These are phyloP conservation scores for Cantharis flavilabris DNA, from an alignment of 2,888 invertebrate genomes.

Conservation along the genomic window DNA sequence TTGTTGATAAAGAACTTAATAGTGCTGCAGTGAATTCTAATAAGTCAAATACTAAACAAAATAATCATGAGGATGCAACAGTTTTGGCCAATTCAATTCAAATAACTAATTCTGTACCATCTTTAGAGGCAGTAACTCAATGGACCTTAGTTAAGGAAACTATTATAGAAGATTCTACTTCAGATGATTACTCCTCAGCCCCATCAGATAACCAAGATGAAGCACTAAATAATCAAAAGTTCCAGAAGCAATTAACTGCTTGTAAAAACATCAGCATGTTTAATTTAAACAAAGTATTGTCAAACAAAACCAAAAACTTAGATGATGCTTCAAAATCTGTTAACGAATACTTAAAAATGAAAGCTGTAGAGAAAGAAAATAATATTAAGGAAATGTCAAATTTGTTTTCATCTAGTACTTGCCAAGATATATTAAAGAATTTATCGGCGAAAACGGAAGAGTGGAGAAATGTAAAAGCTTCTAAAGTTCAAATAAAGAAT, in stretches of 20 bases:
- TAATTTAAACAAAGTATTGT: neutral
- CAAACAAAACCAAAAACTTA: neutral
- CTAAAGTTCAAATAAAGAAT: no score
- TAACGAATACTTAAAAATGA: neutral
- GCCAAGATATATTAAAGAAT: neutral
- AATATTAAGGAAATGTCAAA: neutral
- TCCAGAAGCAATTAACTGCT: neutral
- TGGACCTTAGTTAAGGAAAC: neutral
- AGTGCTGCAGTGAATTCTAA: neutral
- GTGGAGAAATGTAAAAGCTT: neutral
- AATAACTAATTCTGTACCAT: neutral
- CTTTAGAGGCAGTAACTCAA: neutral
- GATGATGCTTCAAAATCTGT: fast-evolving
- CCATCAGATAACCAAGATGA: neutral
- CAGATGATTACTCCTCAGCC: neutral
- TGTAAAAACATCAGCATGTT: neutral
- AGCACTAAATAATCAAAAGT: neutral
- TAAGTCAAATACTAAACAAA: neutral
- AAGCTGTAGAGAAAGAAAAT: neutral
- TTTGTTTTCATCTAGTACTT: neutral
- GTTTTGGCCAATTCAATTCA: neutral
- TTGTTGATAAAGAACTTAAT: neutral
- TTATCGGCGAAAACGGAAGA: neutral
- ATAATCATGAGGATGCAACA: neutral
- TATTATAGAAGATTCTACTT: neutral